Percentiles rank a stretch among this genome's conserved stretches.
phyloP scores from a whole-genome alignment of 2,888 invertebrate genomes.

The Rhagium mordax region DNA sequence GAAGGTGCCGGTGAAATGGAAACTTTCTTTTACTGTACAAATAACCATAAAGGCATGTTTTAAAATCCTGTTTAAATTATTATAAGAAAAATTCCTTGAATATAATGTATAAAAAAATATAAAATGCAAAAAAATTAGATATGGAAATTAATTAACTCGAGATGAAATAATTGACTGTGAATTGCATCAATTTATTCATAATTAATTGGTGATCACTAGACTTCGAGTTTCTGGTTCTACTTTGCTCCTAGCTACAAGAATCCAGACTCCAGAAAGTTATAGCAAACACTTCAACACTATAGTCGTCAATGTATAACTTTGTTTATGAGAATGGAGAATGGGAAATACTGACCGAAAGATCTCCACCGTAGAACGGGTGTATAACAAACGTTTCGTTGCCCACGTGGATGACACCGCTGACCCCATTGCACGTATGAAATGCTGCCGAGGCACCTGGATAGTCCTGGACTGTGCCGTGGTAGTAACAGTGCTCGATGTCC shows the following conservation, averaged over 20 bases:
- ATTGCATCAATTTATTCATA: too few species aligned
- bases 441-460: conserved; percentile 97
- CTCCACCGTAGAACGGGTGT: conserved; percentile 97
- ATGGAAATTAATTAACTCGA: too few species aligned
- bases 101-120: too few species aligned
- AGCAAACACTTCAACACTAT: conserved; percentile 24
- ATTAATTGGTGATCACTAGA: neutral
- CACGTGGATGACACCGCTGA: conserved; percentile 97
- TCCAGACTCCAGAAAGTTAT: neutral
- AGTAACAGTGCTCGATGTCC: conserved; percentile 99
- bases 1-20: too few species aligned
- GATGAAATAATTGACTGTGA: too few species aligned
- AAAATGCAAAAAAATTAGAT: too few species aligned
- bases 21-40: too few species aligned
- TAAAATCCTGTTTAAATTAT: too few species aligned
- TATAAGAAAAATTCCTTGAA: too few species aligned
- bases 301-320: conserved; percentile 3
- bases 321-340: conserved; percentile 11
- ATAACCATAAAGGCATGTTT: too few species aligned
- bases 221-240: neutral
- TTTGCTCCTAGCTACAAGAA: neutral
- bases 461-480: conserved; percentile 97
- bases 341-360: conserved; percentile 87
- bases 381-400: conserved; percentile 99
- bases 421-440: conserved; percentile 98